Evolutionary conservation across 2,797 vertebrate genomes (phyloP).

Genomic region (Acridotheres tristis): DNA sequence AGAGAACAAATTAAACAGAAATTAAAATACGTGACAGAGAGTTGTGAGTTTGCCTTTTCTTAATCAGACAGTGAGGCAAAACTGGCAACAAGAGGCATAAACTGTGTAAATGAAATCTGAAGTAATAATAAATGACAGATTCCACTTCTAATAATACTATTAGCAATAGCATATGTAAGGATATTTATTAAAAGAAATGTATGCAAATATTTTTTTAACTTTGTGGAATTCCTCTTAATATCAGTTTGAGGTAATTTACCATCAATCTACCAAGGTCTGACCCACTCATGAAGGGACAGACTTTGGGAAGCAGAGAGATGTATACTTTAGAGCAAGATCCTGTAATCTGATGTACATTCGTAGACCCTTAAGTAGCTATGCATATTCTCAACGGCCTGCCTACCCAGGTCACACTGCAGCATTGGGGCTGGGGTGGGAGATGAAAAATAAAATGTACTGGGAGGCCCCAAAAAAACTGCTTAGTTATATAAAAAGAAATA

Average conservation of each 20-base stretch:
- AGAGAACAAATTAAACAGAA: background rate
- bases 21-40: background rate
- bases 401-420: background rate
- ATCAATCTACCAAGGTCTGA: background rate
- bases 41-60: background rate
- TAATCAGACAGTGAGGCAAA: background rate
- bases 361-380: background rate
- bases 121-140: background rate
- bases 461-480: background rate
- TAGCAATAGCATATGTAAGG: background rate
- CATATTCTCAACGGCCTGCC: background rate
- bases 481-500: conserved; percentile 13
- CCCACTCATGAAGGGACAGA: background rate
- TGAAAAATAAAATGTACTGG: background rate
- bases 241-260: background rate
- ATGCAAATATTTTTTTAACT: background rate
- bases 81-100: background rate
- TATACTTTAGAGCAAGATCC: background rate
- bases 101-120: background rate
- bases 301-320: background rate
- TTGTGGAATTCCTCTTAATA: background rate
- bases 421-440: background rate
- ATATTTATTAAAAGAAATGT: background rate
- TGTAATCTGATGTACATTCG: background rate
- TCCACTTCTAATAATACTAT: background rate